A percentile compares a stretch with the other conserved stretches of the same genome.
Conservation (phyloP, 2,797 vertebrate genomes). For the Gallinago solitaria region DNA sequence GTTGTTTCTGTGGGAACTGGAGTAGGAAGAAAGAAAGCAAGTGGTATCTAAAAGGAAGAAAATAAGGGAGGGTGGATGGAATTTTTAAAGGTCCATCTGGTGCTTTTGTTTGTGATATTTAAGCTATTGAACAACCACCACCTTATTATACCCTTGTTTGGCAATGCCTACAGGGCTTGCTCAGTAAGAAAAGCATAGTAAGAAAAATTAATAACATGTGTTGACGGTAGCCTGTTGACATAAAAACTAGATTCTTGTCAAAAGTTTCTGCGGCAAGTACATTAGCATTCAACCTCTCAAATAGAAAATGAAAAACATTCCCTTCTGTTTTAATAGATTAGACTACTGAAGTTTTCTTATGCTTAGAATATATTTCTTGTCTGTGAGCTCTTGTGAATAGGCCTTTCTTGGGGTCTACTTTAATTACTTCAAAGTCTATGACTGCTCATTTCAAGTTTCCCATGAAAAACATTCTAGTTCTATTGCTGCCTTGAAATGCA, state of each 20-base stretch:
- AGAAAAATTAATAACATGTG: constrained; percentile 49
- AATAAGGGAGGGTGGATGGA: not conserved
- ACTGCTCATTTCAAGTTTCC: constrained; percentile 13
- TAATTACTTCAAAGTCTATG: constrained; percentile 54
- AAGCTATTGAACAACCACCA: not conserved
- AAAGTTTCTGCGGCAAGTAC: constrained; percentile 27
- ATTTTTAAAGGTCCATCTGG: constrained; percentile 11
- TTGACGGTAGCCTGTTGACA: constrained; percentile 5
- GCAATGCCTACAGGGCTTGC: not conserved
- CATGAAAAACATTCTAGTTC: not conserved
- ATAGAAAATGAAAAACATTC: constrained; percentile 28
- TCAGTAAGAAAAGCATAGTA: not conserved
- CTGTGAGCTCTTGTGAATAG: not conserved
- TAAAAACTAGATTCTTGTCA: not conserved
- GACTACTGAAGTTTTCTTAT: not conserved
- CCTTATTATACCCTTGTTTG: constrained; percentile 2
- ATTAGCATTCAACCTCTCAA: not conserved
- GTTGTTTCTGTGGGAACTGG: not conserved
- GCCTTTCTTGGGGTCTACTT: constrained; percentile 18
- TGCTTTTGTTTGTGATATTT: not conserved
- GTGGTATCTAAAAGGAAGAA: not conserved
- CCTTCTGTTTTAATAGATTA: not conserved
- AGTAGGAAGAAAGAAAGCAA: not conserved
- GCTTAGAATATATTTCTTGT: not conserved
- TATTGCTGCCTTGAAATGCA: not conserved